Percentiles rank a stretch among this genome's conserved stretches.
phyloP scores from a whole-genome alignment of 2,113 vertebrate species.

The Pagrus major region DNA sequence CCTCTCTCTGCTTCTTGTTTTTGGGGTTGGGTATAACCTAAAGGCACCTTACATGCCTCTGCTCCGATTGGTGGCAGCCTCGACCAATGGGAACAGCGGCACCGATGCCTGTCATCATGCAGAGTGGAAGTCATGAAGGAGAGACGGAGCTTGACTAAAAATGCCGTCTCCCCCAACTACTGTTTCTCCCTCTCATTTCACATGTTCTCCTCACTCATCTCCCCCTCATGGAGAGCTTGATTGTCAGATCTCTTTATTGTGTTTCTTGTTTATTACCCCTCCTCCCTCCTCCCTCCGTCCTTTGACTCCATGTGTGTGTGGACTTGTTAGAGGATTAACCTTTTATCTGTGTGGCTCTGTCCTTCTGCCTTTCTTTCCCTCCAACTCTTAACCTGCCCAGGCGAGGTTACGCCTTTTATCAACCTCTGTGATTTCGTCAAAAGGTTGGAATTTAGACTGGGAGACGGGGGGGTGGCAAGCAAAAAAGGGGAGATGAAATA shows the following conservation, averaged over 20 bases:
- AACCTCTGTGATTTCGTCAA: slow-evolving; percentile 49
- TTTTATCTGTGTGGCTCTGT: slow-evolving; percentile 57
- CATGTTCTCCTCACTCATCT: slow-evolving; percentile 43
- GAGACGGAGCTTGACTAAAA: slow-evolving; percentile 77
- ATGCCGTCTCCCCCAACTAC: slow-evolving; percentile 59
- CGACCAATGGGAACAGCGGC: slow-evolving; percentile 81
- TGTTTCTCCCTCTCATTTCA: slow-evolving; percentile 43
- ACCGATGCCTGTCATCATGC: slow-evolving; percentile 86
- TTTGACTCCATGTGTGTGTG: slow-evolving; percentile 72
- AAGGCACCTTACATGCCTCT: slow-evolving; percentile 88
- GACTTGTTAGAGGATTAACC: slow-evolving; percentile 82
- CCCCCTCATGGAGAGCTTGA: slow-evolving; percentile 5
- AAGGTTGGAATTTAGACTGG: slow-evolving; percentile 64
- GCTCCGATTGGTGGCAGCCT: slow-evolving; percentile 84
- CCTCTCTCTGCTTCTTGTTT: slow-evolving; percentile 74
- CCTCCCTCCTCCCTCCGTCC: slow-evolving; percentile 33
- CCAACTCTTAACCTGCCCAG: slow-evolving; percentile 55
- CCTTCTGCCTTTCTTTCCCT: slow-evolving; percentile 37
- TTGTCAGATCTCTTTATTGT: slow-evolving; percentile 46
- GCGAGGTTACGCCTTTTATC: slow-evolving; percentile 67
- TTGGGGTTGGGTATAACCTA: slow-evolving; percentile 88
- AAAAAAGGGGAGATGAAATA: slow-evolving; percentile 74
- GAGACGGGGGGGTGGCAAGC: slow-evolving; percentile 18
- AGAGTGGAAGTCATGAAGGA: slow-evolving; percentile 84
- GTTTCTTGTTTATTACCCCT: slow-evolving; percentile 39